A percentile compares a stretch with the other conserved stretches of the same genome.
Conservation (phyloP, 2,888 invertebrate genomes). For the Oxystoma pomonae region DNA sequence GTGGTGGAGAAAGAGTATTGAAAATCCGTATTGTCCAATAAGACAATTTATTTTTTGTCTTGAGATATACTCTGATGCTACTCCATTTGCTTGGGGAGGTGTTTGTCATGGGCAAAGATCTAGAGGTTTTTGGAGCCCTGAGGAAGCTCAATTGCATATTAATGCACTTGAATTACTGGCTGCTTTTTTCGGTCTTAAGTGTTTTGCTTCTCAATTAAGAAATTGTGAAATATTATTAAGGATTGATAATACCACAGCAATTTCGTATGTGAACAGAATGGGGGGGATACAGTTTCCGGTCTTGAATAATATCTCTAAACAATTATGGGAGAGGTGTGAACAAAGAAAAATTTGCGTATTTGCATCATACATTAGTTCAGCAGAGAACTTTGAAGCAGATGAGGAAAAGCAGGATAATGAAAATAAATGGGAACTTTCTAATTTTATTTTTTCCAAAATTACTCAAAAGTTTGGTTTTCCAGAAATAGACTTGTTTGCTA, state of each 20-base stretch:
- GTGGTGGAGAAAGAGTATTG: conserved; percentile 12
- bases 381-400: not conserved
- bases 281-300: conserved; percentile 20
- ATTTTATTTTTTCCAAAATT: conserved; percentile 5
- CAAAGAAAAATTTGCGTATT: not conserved
- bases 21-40: conserved; percentile 11
- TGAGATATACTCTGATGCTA: conserved; percentile 30
- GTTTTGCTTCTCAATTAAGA: conserved; percentile 11
- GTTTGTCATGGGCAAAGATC: not conserved
- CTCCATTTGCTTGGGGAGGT: conserved; percentile 14
- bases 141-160: not conserved
- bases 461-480: conserved; percentile 3
- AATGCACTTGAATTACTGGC: conserved; percentile 7
- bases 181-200: too few relatives aligned
- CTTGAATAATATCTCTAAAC: not conserved
- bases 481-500: conserved; percentile 11
- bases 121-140: not conserved
- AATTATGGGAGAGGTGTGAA: not conserved
- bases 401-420: not conserved
- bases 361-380: not conserved
- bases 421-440: not conserved
- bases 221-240: too few relatives aligned
- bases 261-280: not conserved
- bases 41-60: conserved; percentile 13
- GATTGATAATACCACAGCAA: conserved; percentile 12